A percentile compares a stretch with the other conserved stretches of the same genome.
These are phyloP conservation scores for Drosophila histrio DNA, from an alignment of 2,888 invertebrate species.

Conservation along the genomic window DNA sequence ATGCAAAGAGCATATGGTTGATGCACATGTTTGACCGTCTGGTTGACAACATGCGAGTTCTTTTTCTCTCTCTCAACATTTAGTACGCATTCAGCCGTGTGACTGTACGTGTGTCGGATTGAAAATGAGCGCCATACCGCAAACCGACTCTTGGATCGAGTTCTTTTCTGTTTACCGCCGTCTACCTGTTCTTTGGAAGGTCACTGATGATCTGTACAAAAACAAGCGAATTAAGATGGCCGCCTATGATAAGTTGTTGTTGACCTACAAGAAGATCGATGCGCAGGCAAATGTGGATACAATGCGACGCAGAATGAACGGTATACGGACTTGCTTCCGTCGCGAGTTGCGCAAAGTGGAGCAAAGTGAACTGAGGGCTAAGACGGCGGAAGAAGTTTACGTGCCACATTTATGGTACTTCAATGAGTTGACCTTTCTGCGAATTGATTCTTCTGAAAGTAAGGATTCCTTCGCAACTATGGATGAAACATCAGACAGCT, in stretches of 20 bases:
- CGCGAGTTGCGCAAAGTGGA: slow-evolving; percentile 56
- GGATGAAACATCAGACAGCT: background rate
- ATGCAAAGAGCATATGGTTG: too few relatives aligned
- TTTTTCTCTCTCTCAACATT: background rate
- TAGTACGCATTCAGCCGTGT: slow-evolving; percentile 26
- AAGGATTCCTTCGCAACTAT: background rate
- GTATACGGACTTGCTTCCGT: slow-evolving; percentile 44
- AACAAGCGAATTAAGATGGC: slow-evolving; percentile 8
- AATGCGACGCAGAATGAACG: slow-evolving; percentile 46
- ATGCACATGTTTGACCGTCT: slow-evolving; percentile 11
- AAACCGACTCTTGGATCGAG: slow-evolving; percentile 26
- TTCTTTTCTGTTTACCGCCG: slow-evolving; percentile 36
- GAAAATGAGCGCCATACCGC: slow-evolving; percentile 38
- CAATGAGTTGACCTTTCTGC: slow-evolving; percentile 32
- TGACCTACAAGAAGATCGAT: slow-evolving; percentile 33
- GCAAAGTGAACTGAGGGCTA: slow-evolving; percentile 19
- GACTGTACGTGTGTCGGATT: slow-evolving; percentile 5
- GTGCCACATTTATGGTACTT: slow-evolving; percentile 54
- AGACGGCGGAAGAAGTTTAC: slow-evolving; percentile 11
- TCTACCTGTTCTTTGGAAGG: slow-evolving; percentile 43
- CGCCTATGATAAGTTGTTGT: slow-evolving; percentile 20
- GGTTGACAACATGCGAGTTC: background rate
- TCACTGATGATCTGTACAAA: slow-evolving; percentile 32
- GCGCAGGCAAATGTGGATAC: slow-evolving; percentile 38
- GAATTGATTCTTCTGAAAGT: background rate